A percentile compares a stretch with the other conserved stretches of the same genome.
These are phyloP conservation scores for Patella caerulea DNA, from an alignment of 2,888 invertebrate genomes.

Conservation along the genomic window DNA sequence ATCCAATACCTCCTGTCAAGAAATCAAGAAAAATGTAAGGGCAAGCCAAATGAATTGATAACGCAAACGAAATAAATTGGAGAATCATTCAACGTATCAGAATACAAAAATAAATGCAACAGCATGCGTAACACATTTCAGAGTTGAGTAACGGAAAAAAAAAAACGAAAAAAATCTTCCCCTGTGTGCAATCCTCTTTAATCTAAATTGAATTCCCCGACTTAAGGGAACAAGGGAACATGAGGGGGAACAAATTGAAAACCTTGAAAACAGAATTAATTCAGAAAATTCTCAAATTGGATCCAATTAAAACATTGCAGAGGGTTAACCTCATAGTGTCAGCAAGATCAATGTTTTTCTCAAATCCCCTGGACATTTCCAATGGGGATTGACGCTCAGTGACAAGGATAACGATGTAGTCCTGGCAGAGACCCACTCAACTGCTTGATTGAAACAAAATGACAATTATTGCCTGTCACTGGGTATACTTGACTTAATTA, in stretches of 20 bases:
- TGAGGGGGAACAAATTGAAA: conserved; percentile 2
- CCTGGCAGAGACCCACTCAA: too few relatives aligned
- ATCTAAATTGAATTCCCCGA: background rate
- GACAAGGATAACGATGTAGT: too few relatives aligned
- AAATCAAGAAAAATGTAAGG: too few relatives aligned
- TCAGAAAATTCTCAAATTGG: background rate
- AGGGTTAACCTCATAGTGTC: background rate
- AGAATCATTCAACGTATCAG: background rate
- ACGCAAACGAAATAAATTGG: background rate
- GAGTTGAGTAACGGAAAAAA: too few relatives aligned
- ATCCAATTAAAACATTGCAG: conserved; percentile 4
- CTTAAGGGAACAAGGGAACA: too few relatives aligned
- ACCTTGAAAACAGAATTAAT: conserved; percentile 2
- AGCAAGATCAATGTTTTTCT: background rate
- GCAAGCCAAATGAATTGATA: background rate
- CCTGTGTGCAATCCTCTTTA: background rate
- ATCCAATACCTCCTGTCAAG: too few relatives aligned
- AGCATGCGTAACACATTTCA: conserved; percentile 4
- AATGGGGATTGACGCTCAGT: too few relatives aligned
- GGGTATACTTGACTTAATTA: too few relatives aligned
- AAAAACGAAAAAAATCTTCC: too few relatives aligned
- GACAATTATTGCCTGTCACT: too few relatives aligned
- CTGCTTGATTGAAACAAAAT: too few relatives aligned
- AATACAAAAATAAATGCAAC: conserved; percentile 1
- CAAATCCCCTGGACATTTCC: background rate